Evolutionary conservation across 2,888 invertebrate genomes (phyloP).

Genomic region (Drosophila koepferae): DNA sequence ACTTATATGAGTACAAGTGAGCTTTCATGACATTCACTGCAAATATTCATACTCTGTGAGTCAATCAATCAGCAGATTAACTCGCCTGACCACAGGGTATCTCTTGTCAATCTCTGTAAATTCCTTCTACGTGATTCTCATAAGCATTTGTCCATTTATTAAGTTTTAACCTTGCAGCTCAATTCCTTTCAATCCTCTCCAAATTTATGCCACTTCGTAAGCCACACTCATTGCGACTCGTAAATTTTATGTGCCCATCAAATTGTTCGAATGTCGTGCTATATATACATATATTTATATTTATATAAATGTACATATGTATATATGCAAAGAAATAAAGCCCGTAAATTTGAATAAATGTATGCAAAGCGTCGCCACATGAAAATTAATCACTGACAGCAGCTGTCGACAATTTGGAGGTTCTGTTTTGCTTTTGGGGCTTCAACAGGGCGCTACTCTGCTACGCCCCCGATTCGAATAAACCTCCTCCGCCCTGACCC

Average conservation of each 20-base stretch:
- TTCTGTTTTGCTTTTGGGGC: constrained; percentile 28
- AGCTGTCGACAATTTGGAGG: constrained; percentile 53
- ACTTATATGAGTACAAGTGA: no score
- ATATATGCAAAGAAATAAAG: constrained; percentile 14
- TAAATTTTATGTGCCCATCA: constrained; percentile 50
- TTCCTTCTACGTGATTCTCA: constrained; percentile 13
- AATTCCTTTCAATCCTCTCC: constrained; percentile 42
- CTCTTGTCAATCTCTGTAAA: not conserved
- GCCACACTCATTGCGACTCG: constrained; percentile 40
- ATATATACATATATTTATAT: constrained; percentile 1
- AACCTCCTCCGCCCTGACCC: not conserved
- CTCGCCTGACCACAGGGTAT: not conserved
- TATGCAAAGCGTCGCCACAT: constrained; percentile 51
- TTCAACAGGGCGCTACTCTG: constrained; percentile 10
- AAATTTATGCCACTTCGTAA: constrained; percentile 23
- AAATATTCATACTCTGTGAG: not conserved
- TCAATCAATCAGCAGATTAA: not conserved
- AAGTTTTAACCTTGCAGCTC: constrained; percentile 40
- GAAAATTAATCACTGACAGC: constrained; percentile 63
- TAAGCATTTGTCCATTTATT: constrained; percentile 9
- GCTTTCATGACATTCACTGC: not conserved
- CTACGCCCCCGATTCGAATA: not conserved
- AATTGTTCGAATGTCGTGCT: constrained; percentile 37
- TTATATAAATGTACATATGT: not conserved
- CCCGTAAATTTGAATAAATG: constrained; percentile 52